Conservation (phyloP, 2,888 invertebrate genomes). For the Apeira syringaria region DNA sequence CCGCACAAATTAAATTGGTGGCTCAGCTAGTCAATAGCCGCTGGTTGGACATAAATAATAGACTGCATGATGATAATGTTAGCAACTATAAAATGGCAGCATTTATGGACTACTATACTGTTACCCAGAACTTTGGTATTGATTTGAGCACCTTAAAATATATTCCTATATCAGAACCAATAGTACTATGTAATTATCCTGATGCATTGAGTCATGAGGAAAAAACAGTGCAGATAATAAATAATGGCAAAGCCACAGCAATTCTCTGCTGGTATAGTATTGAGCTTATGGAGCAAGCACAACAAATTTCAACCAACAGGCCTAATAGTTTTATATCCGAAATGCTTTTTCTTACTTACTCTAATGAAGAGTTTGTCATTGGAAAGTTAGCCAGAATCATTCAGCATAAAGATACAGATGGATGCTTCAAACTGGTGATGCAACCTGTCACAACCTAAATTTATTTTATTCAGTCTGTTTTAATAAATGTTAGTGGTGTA, state of each 20-base stretch:
- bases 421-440: constrained; percentile 57
- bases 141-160: constrained; percentile 69
- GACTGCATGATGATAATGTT: constrained; percentile 81
- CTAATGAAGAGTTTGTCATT: constrained; percentile 44
- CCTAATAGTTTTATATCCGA: constrained; percentile 71
- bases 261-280: constrained; percentile 83
- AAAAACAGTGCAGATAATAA: constrained; percentile 49
- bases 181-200: constrained; percentile 45
- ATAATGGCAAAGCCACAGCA: constrained; percentile 70
- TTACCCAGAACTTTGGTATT: constrained; percentile 80
- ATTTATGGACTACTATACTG: constrained; percentile 84
- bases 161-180: constrained; percentile 59
- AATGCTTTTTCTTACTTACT: constrained; percentile 69
- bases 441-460: constrained; percentile 26
- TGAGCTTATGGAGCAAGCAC: constrained; percentile 60
- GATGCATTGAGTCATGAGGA: constrained; percentile 36
- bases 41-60: constrained; percentile 83
- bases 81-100: constrained; percentile 78
- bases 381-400: constrained; percentile 55
- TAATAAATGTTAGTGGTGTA: not conserved
- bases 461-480: not conserved
- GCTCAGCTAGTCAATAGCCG: constrained; percentile 84
- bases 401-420: constrained; percentile 55
- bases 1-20: constrained; percentile 75
- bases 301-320: constrained; percentile 67